A percentile compares a stretch with the other conserved stretches of the same genome.
Evolutionary conservation across 2,113 vertebrate species (phyloP).

Genomic region (Grammomys dolichurus): DNA sequence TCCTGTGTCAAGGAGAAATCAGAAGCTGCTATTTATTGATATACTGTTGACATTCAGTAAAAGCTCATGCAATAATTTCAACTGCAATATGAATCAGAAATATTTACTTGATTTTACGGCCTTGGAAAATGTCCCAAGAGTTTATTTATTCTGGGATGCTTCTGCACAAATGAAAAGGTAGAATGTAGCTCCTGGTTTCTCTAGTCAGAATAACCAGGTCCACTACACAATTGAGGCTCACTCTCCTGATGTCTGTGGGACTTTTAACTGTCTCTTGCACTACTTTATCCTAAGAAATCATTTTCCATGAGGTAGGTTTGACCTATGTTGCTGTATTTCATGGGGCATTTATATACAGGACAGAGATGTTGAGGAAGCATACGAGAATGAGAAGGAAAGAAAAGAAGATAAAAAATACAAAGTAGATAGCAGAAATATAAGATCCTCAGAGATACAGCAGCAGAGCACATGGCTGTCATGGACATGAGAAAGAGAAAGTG

Average conservation of each 20-base stretch:
- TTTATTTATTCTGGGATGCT: background rate
- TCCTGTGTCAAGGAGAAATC: background rate
- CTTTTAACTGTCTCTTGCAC: fast-evolving
- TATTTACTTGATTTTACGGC: background rate
- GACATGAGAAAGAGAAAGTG: background rate
- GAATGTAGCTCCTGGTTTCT: background rate
- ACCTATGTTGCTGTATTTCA: background rate
- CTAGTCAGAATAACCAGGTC: background rate
- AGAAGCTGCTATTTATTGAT: background rate
- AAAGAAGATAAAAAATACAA: background rate
- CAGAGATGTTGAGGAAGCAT: background rate
- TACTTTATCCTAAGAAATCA: background rate
- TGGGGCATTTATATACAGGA: background rate
- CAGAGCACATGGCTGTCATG: background rate
- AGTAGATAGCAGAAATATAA: background rate
- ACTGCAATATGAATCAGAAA: background rate
- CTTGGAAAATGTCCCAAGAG: background rate
- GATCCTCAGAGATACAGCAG: background rate
- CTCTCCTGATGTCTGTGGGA: background rate
- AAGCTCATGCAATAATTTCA: background rate
- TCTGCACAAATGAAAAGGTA: background rate
- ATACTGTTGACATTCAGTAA: background rate
- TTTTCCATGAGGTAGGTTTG: background rate
- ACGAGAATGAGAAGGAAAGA: background rate
- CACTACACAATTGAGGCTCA: fast-evolving